Conservation (phyloP, 2,113 vertebrate genomes). For the Pogonocichla stellata region DNA sequence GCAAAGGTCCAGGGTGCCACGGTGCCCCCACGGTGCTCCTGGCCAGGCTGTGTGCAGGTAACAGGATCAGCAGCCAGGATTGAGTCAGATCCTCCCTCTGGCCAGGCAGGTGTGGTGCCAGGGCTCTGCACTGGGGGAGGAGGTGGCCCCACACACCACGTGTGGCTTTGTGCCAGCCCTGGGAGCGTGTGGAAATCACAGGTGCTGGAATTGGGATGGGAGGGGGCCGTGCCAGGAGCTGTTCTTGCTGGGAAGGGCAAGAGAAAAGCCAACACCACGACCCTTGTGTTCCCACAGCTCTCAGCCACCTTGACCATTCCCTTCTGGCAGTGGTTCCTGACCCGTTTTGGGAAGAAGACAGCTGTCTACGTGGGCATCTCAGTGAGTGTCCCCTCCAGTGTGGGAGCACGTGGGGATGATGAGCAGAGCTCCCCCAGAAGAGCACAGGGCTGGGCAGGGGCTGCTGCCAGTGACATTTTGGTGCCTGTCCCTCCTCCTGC, state of each 20-base stretch:
- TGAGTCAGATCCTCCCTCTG: accelerated
- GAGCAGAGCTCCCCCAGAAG: not conserved
- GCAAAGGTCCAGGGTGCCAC: not conserved
- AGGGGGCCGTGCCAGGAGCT: not conserved
- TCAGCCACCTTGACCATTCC: conserved; percentile 89
- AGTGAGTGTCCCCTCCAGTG: conserved; percentile 69
- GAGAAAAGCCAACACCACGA: accelerated
- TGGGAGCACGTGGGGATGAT: accelerated
- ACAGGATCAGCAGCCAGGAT: accelerated
- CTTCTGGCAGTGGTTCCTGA: conserved; percentile 94
- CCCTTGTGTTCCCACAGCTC: conserved; percentile 70
- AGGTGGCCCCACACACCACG: not conserved
- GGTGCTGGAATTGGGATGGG: not conserved
- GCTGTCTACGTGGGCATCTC: conserved; percentile 88
- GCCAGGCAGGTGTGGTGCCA: not conserved
- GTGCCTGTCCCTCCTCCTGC: not conserved
- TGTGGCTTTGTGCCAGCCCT: not conserved
- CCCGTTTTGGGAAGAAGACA: conserved; percentile 90
- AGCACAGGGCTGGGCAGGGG: not conserved
- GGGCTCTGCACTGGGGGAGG: accelerated
- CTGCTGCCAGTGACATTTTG: accelerated
- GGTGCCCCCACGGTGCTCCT: not conserved
- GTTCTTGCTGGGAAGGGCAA: not conserved
- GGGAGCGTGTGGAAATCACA: accelerated
- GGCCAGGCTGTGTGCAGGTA: accelerated